phyloP scores from a whole-genome alignment of 2,797 vertebrate genomes.

The Picus viridis region DNA sequence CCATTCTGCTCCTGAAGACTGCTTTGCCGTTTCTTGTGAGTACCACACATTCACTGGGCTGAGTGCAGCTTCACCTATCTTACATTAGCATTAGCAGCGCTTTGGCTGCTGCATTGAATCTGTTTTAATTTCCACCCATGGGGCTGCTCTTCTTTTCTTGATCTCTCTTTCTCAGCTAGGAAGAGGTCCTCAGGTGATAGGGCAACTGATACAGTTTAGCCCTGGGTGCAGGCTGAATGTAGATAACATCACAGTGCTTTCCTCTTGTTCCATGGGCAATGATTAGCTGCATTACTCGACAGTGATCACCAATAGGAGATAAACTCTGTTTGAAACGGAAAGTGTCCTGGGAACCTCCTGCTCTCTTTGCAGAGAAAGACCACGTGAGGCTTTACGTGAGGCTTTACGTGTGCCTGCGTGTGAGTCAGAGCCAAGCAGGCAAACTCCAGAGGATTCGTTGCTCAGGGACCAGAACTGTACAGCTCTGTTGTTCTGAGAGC shows the following conservation, averaged over 20 bases:
- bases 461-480: background rate
- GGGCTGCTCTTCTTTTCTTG: background rate
- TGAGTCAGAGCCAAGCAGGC: background rate
- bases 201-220: background rate
- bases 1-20: background rate
- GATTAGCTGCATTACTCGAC: background rate
- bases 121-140: too few relatives aligned
- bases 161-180: background rate
- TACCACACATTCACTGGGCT: background rate
- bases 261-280: background rate
- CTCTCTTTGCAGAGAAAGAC: background rate
- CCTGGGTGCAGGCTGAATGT: background rate
- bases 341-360: fast-evolving
- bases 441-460: background rate
- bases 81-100: background rate
- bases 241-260: background rate
- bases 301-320: fast-evolving
- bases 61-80: background rate
- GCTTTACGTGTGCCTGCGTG: background rate
- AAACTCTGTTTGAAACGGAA: background rate
- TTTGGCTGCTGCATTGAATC: background rate
- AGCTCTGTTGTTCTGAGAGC: background rate
- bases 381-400: background rate
- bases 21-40: too few relatives aligned
- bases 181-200: background rate